Evolutionary conservation across 2,797 vertebrate genomes (phyloP).

Genomic region (Enteromius trimaculatus): DNA sequence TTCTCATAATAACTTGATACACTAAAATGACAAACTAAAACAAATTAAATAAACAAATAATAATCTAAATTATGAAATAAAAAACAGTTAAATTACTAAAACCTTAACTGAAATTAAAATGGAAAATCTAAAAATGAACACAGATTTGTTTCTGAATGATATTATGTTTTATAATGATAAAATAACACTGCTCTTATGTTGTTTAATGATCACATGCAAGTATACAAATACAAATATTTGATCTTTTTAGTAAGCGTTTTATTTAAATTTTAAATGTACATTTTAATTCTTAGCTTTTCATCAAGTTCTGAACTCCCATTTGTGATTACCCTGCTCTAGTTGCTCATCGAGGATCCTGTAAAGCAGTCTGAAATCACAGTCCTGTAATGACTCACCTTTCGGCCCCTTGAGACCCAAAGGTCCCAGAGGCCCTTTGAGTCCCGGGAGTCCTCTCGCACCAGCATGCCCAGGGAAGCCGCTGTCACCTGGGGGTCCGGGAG

Average conservation of each 20-base stretch:
- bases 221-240: background rate
- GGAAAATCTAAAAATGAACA: background rate
- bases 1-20: background rate
- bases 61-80: background rate
- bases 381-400: slow-evolving; percentile 83
- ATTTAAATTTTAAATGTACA: background rate
- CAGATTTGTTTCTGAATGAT: background rate
- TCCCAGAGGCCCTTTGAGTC: slow-evolving; percentile 93
- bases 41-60: background rate
- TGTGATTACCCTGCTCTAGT: background rate
- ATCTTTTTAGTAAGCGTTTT: background rate
- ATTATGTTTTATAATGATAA: too few relatives aligned
- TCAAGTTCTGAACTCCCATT: background rate
- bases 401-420: slow-evolving; percentile 86
- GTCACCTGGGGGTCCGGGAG: slow-evolving; percentile 86
- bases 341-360: background rate
- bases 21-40: background rate
- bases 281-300: background rate
- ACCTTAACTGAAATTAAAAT: background rate
- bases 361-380: background rate
- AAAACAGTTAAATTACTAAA: background rate
- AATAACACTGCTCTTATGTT: background rate
- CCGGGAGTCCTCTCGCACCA: slow-evolving; percentile 90
- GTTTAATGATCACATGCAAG: background rate
- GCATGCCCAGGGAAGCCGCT: slow-evolving; percentile 93